A percentile compares a stretch with the other conserved stretches of the same genome.
Conservation (phyloP, 1,140 invertebrate genomes). For the Hylaeus volcanicus region DNA sequence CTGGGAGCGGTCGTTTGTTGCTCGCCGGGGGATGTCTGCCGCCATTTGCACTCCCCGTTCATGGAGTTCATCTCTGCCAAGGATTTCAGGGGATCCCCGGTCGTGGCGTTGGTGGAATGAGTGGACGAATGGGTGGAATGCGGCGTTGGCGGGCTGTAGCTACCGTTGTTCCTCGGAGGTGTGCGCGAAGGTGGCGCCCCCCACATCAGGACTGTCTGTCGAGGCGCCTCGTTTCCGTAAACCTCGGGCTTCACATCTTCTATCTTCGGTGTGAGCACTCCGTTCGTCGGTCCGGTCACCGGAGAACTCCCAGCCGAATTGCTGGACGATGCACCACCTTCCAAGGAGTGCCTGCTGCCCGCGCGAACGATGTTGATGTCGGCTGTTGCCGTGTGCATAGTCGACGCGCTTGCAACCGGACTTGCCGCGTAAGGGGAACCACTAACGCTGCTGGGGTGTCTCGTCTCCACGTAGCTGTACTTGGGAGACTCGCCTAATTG, state of each 20-base stretch:
- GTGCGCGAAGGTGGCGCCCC: constrained; percentile 81
- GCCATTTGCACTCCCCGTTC: constrained; percentile 81
- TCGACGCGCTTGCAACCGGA: constrained; percentile 72
- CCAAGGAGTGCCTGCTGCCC: constrained; percentile 82
- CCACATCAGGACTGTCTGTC: constrained; percentile 94
- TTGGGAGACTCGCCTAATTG: constrained; percentile 80
- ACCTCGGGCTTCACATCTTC: constrained; percentile 84
- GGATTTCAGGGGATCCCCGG: constrained; percentile 82
- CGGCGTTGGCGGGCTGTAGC: constrained; percentile 78
- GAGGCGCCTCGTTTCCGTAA: constrained; percentile 81
- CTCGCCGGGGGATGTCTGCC: constrained; percentile 74
- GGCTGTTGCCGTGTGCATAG: constrained; percentile 70
- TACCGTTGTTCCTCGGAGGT: constrained; percentile 76
- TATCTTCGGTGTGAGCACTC: constrained; percentile 84
- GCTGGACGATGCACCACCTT: constrained; percentile 79
- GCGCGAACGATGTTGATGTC: constrained; percentile 72
- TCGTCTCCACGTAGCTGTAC: constrained; percentile 77
- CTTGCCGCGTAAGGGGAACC: constrained; percentile 77
- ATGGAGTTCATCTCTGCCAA: constrained; percentile 83
- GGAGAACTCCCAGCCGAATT: constrained; percentile 83
- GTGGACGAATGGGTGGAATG: constrained; percentile 75
- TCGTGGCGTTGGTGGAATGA: constrained; percentile 70
- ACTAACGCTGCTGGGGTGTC: constrained; percentile 80
- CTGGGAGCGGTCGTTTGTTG: constrained; percentile 68
- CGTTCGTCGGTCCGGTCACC: constrained; percentile 78